Evolutionary conservation across 1,140 invertebrate genomes (phyloP), one percentile per base, ranked within the genome.

Genomic region (Lordiphosa clarofinis): DNA sequence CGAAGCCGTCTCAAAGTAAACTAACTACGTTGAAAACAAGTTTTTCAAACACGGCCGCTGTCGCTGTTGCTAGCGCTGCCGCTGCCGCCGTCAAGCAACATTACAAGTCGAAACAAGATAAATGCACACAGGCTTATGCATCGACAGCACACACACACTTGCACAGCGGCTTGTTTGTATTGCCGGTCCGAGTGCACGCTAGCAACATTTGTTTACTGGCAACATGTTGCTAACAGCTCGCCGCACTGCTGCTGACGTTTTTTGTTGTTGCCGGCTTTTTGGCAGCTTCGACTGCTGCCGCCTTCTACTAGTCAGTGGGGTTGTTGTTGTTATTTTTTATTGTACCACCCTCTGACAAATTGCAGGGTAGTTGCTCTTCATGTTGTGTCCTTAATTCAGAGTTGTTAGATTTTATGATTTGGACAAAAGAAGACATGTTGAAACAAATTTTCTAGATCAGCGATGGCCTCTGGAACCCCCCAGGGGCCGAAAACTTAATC

Each of bases 21-120:
- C 73, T 87, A 87, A 75, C 76, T 82, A 81, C 58, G 62, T 73
- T 87, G 65, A 79, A 87, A 87, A 87, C 81, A 75, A 75, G 70
- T 86, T 81, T 81, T 79, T 64, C 47, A 60, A 58, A 50, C 58
- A 44, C 49, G 28, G 68, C 48, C 31, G 24, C 38, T 61, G 46
- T 35, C 33, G 40, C n/a, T 36, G 8, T 5, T 8, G 46, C 11
- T 13, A 42, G 10, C 15, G 21, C 19, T 48, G 10, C 13, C 10
- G 55, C 15, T 52, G 46, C 28, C 33, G 38, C 21, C 28, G 57
- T 61, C 56, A 50, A 56, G 68, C 71, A 74, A 68, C 68, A 74
- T 69, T 66, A 58, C 56, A 78, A 73, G 57, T 62, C 47, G 50
- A 48, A 43, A 48, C 68, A 44, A 62, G 60, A 78, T 65, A 64